Evolutionary conservation across 37 sponge, comb jelly and placozoan genomes (phyloP).

Genomic region (Bolinopsis microptera): DNA sequence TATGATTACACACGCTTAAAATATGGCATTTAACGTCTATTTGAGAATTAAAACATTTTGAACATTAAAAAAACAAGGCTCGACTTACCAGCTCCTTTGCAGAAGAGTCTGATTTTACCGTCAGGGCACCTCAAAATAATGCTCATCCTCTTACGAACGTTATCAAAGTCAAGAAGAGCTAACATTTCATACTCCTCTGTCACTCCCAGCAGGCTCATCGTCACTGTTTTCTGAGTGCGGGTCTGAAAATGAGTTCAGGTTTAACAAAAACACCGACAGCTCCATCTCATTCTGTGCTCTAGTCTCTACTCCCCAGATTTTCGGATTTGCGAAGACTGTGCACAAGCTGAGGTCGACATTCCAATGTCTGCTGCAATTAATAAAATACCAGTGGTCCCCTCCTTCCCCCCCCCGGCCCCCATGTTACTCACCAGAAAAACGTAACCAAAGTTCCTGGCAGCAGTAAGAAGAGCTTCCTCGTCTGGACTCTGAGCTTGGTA

Average conservation of each 20-base stretch:
- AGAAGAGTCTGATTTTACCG: conserved; percentile 73
- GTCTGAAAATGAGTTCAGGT: no score
- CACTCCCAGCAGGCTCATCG: neutral
- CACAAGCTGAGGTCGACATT: no score
- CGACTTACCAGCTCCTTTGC: conserved; percentile 91
- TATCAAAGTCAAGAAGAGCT: conserved; percentile 93
- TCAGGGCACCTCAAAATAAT: conserved; percentile 70
- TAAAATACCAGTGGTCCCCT: neutral
- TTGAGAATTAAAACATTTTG: no score
- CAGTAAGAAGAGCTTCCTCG: conserved; percentile 94
- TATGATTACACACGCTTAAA: no score
- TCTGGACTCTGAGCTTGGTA: conserved; percentile 99
- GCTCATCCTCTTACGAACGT: conserved; percentile 97
- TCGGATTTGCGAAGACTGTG: no score
- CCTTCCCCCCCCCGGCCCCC: neutral
- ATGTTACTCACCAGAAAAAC: conserved; percentile 75
- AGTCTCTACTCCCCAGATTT: neutral
- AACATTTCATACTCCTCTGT: conserved; percentile 77
- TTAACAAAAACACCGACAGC: neutral
- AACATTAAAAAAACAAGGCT: no score
- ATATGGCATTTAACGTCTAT: no score
- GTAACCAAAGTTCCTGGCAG: conserved; percentile 94
- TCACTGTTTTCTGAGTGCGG: conserved; percentile 32
- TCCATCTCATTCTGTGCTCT: neutral
- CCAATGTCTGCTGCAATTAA: neutral